phyloP scores from a whole-genome alignment of 2,797 vertebrate species.

The Gorsachius magnificus region DNA sequence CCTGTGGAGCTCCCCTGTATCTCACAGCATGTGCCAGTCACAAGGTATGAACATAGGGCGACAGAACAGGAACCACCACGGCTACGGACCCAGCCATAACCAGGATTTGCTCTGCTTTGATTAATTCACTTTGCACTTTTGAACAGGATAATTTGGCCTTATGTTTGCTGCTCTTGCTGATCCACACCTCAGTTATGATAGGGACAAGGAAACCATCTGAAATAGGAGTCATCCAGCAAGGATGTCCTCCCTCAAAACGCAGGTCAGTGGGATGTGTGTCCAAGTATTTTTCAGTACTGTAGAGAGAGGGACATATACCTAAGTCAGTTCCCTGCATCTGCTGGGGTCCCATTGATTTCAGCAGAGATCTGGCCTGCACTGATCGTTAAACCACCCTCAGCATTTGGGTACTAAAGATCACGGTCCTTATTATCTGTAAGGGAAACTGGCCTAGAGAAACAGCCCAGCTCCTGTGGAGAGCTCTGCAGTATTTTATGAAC shows the following conservation, averaged over 20 bases:
- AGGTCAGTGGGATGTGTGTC: background rate
- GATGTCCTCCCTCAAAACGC: background rate
- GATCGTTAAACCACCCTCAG: background rate
- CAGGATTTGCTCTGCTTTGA: background rate
- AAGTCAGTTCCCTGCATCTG: background rate
- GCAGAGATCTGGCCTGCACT: background rate
- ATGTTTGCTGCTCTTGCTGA: background rate
- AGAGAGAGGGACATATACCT: too few relatives aligned
- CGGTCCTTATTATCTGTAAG: background rate
- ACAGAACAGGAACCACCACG: background rate
- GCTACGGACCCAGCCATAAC: background rate
- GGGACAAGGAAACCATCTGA: background rate
- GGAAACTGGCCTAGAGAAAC: background rate
- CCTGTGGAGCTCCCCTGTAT: background rate
- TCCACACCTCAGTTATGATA: background rate
- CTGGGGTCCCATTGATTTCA: background rate
- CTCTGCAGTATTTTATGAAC: background rate
- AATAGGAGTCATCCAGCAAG: background rate
- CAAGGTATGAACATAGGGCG: background rate
- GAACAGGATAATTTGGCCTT: fast-evolving
- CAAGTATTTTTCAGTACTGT: fast-evolving
- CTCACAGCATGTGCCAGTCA: background rate
- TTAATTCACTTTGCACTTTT: background rate
- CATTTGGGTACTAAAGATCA: background rate
- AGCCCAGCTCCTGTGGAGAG: background rate